phyloP scores from a whole-genome alignment of 2,113 vertebrate species.

The Rhadina sibilatrix region DNA sequence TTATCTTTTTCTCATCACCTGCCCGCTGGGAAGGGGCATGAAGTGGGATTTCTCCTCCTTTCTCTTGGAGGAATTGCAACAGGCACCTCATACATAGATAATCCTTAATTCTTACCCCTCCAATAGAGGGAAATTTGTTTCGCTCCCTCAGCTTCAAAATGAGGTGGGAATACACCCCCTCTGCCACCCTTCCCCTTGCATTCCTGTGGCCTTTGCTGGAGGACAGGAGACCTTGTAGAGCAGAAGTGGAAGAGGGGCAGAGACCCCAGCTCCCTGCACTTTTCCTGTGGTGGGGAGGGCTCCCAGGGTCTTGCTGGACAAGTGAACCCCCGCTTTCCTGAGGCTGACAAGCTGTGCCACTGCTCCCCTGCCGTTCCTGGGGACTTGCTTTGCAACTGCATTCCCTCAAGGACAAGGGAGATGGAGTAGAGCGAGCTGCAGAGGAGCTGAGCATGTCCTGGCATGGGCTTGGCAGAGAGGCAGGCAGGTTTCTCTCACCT shows the following conservation, averaged over 20 bases:
- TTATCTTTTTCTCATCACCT: background rate
- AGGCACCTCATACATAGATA: background rate
- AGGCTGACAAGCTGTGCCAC: background rate
- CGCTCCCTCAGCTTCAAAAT: background rate
- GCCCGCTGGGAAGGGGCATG: fast-evolving
- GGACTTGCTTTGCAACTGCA: background rate
- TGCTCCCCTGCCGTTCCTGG: background rate
- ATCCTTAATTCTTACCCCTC: background rate
- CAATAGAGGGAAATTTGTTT: background rate
- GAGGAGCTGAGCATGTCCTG: background rate
- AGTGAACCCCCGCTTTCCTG: background rate
- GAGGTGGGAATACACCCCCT: background rate
- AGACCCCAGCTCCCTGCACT: background rate
- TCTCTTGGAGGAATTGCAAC: background rate
- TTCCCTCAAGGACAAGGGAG: background rate
- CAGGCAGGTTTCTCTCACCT: background rate
- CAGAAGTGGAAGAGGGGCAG: background rate
- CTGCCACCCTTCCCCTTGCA: background rate
- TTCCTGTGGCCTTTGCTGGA: background rate
- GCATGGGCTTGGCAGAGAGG: background rate
- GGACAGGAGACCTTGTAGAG: background rate
- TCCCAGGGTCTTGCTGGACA: background rate
- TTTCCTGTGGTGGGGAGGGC: background rate
- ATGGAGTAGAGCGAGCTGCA: background rate
- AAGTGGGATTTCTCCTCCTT: background rate